Evolutionary conservation across 1,140 invertebrate genomes (phyloP).

Genomic region (Arion vulgaris): DNA sequence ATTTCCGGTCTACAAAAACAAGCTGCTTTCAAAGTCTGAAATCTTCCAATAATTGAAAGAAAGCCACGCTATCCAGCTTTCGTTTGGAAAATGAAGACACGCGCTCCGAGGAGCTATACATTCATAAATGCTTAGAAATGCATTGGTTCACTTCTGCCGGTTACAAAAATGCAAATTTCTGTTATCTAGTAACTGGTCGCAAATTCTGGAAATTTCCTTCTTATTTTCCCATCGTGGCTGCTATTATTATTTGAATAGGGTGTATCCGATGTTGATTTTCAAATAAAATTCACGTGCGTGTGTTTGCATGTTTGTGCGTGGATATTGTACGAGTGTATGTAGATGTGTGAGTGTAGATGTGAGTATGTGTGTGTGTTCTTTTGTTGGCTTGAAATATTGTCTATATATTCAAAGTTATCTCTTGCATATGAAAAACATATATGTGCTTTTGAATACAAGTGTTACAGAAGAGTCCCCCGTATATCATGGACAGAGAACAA

Average conservation of each 20-base stretch:
- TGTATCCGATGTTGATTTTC: too few relatives aligned
- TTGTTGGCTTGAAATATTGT: too few relatives aligned
- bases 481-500: too few relatives aligned
- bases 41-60: conserved; percentile 30
- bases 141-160: neutral
- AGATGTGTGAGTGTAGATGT: too few relatives aligned
- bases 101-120: neutral
- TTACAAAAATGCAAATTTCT: neutral
- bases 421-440: too few relatives aligned
- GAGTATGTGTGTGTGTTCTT: too few relatives aligned
- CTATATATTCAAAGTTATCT: too few relatives aligned
- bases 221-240: neutral
- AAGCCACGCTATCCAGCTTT: neutral
- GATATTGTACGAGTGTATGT: too few relatives aligned
- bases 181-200: neutral
- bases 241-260: neutral
- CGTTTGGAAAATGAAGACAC: neutral
- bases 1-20: neutral
- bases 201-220: neutral
- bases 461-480: too few relatives aligned
- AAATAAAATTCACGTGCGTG: too few relatives aligned
- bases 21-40: neutral
- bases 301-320: too few relatives aligned
- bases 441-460: too few relatives aligned
- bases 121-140: neutral